Evolutionary conservation across 2,797 vertebrate genomes (phyloP).

Genomic region (Manis javanica): DNA sequence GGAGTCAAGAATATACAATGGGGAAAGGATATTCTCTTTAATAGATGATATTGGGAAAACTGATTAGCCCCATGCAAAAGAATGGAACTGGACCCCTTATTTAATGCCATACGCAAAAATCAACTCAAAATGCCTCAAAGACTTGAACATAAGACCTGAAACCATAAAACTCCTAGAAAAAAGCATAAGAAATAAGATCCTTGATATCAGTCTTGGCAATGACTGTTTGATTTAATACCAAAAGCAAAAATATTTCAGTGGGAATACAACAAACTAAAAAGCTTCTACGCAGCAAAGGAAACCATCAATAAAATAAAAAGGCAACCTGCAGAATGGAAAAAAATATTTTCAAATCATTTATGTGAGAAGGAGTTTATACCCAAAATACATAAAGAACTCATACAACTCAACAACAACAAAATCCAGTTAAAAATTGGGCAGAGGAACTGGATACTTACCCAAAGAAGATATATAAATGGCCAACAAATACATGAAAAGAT

Average conservation of each 20-base stretch:
- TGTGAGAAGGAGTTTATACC: neutral
- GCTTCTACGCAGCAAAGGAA: neutral
- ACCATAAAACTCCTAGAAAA: neutral
- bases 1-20: neutral
- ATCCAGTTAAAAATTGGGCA: neutral
- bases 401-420: neutral
- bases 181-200: neutral
- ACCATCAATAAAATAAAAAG: conserved; percentile 12
- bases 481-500: neutral
- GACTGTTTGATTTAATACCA: neutral
- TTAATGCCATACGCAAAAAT: neutral
- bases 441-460: neutral
- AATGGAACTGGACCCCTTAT: neutral
- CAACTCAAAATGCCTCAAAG: neutral
- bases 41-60: neutral
- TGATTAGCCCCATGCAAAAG: neutral
- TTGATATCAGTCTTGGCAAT: neutral
- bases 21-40: neutral
- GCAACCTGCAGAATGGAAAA: neutral
- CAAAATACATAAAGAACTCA: neutral
- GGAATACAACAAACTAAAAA: neutral
- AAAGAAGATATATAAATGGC: neutral
- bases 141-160: neutral
- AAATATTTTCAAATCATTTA: neutral
- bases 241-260: neutral